Evolutionary conservation across 2,888 invertebrate genomes (phyloP), one percentile per base, ranked within the genome.

Genomic region (Morpho deidamia): DNA sequence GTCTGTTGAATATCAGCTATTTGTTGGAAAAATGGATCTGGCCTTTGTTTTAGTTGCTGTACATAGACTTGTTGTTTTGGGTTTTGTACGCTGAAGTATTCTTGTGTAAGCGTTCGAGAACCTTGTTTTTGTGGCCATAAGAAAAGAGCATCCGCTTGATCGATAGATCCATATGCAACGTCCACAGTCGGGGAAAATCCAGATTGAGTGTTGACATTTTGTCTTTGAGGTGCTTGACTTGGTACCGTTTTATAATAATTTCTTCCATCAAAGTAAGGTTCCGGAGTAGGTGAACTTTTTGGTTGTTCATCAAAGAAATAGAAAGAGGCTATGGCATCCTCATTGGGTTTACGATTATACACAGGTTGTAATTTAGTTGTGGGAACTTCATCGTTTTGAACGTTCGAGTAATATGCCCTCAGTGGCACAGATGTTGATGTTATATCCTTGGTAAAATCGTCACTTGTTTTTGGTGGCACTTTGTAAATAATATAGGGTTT

Each of bases 271-370:
- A 81, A 90, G 67, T 74, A 89, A 1, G 88, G 79, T 49, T 90
- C 83, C 1, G 92, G 92, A 32, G 91, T 80, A 9, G 92, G 91
- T 14, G 92, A 91, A 8, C 91, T 87, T 64, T 87, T 85, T 0
- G 88, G 84, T 62, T 90, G 88, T 69, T 94, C 94, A 58, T 94
- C 93, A 64, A 93, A 94, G 69, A 93, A 94, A 67, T 91, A 94
- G 75, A 92, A 94, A 7, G 93, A 93, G 1, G 92, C 90, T 49
- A 91, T 76, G 41, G 85, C 83, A 65, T 89, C 87, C 58, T 85
- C 80, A 61, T 76, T 83, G 39, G 83, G 82, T 66, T 85, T 82
- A 37, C 78, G 80, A 61, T 74, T 81, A 58, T 82, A 87, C 51
- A 92, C 91, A 1, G 90, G 88, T 64, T 90, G 88, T 53, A 90